Conservation (phyloP, 2,797 vertebrate species). For the Podarcis lilfordi region DNA sequence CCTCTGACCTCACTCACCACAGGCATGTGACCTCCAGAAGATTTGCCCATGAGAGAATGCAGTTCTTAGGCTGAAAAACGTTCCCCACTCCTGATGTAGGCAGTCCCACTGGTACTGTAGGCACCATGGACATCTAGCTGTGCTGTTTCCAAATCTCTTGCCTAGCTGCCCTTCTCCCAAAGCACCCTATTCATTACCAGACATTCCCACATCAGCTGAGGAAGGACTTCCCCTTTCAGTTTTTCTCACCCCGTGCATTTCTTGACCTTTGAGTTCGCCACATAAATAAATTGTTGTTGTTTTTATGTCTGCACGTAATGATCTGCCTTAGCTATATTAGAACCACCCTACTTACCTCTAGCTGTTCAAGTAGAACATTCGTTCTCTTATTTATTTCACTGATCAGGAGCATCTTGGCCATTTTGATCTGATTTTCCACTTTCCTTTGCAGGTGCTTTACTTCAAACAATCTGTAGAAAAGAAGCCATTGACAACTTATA, state of each 20-base stretch:
- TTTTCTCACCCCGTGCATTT: not conserved
- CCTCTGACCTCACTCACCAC: too few species aligned
- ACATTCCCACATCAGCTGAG: not conserved
- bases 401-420: slow-evolving; percentile 98
- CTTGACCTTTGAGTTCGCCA: not conserved
- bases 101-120: not conserved
- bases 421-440: slow-evolving; percentile 98
- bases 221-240: not conserved
- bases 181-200: not conserved
- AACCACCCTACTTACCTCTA: slow-evolving; percentile 87
- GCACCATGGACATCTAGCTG: not conserved
- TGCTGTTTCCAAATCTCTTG: not conserved
- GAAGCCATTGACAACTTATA: not conserved
- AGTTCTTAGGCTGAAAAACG: too few species aligned
- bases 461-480: slow-evolving; percentile 86
- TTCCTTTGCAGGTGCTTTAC: slow-evolving; percentile 93
- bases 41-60: too few species aligned
- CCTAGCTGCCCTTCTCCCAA: not conserved
- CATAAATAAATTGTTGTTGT: slow-evolving; percentile 8
- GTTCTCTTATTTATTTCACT: slow-evolving; percentile 97
- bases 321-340: not conserved
- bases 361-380: slow-evolving; percentile 94
- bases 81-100: too few species aligned
- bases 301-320: slow-evolving; percentile 41
- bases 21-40: too few species aligned